Base-by-base conservation (phyloP, 2,113 vertebrate genomes). In the Apteryx mantelli region DNA sequence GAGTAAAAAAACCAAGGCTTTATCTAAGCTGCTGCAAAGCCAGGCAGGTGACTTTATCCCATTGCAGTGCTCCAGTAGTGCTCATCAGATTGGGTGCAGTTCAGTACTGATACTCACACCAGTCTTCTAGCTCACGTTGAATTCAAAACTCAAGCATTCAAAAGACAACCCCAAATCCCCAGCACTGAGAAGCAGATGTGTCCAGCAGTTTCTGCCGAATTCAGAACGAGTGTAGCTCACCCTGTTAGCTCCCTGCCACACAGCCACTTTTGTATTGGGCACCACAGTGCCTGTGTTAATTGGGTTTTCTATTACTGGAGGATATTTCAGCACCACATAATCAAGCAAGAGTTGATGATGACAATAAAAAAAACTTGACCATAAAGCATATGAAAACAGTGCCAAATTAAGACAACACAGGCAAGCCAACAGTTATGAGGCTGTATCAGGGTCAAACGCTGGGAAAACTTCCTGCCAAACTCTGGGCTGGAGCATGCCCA, bases 11-110 rank as follows among this genome's bases (percentile, higher is more conserved):
- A 30, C 16, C 8, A 12, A 30, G 21, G 9, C 20, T 20, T 81
- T 65, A 14, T 30, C 20, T 65, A 74, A 70, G 11, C 38, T 7
- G 14, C 12, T 65, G 26, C 53, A 50, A 77, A 56, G 56, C 2
- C 21, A 66, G 13, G 40, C 7, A 40, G 50, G 32, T 13, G 11
- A 42, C 32, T 56, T 42, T 42, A 76, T 42, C 21, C 36, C 61
- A 71, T 58, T 30, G 40, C 56, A 36, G 19, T 42, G 18, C 16
- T 56, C n/a, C 74, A 42, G n/a, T 11, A 86, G 7, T 16, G 17
- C 13, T n/a, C 24, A 17, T 42, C 0, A 0, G 61, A 32, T 2
- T 16, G 8, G 5, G 7, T 32, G 28, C 17, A 8, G 9, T 7
- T 71, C 30, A 32, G 21, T 50, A 68, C 3, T 1, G 0, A 26